These are phyloP conservation scores for Eupithecia abbreviata DNA, from an alignment of 2,888 invertebrate species.

Conservation along the genomic window DNA sequence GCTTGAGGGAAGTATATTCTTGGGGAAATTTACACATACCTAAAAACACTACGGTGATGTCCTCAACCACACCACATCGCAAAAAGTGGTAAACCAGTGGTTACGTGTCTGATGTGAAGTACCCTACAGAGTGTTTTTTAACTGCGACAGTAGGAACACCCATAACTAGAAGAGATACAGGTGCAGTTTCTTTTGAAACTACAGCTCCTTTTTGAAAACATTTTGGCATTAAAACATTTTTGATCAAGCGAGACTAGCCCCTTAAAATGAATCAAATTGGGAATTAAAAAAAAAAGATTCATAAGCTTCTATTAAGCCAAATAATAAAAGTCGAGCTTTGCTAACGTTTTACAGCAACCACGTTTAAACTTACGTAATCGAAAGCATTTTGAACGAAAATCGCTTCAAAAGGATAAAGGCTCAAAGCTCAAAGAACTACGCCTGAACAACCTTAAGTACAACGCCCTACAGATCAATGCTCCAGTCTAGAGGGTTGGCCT, in stretches of 20 bases:
- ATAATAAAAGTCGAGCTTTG: neutral
- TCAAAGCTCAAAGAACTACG: slow-evolving; percentile 21
- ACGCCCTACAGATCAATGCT: slow-evolving; percentile 26
- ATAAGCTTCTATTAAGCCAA: neutral
- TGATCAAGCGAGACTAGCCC: too few species aligned
- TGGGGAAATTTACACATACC: neutral
- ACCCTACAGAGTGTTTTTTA: too few species aligned
- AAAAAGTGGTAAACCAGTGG: too few species aligned
- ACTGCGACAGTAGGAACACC: too few species aligned
- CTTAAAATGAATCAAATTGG: too few species aligned
- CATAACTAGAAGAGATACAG: too few species aligned
- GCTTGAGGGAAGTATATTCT: neutral
- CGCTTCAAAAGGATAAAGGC: slow-evolving; percentile 2
- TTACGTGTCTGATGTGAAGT: too few species aligned
- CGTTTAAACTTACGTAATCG: neutral
- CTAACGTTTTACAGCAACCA: neutral
- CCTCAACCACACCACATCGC: too few species aligned
- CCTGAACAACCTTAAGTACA: slow-evolving; percentile 35
- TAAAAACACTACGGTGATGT: too few species aligned
- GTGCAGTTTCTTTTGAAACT: too few species aligned
- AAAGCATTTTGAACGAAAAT: neutral
- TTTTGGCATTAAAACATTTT: too few species aligned
- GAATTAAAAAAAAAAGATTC: neutral
- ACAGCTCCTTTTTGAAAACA: too few species aligned
- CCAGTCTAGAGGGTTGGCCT: slow-evolving; percentile 23